Evolutionary conservation across 2,113 vertebrate genomes (phyloP), one percentile per base, ranked within the genome.

Genomic region (Gulo gulo): DNA sequence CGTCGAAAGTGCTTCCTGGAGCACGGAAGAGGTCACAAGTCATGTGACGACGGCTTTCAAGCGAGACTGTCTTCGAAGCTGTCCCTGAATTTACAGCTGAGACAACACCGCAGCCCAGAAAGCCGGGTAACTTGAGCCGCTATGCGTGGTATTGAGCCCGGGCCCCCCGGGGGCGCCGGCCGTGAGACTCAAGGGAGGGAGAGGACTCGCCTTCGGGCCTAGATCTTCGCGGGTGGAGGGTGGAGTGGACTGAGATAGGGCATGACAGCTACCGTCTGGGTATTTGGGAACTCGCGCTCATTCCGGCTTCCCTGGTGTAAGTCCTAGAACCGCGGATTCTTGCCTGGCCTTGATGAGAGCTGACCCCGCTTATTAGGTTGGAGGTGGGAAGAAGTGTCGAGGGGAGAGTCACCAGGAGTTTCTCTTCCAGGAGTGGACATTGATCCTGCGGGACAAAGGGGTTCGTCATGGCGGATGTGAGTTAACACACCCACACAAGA

Each of bases 391-490:
- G 82, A 65, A 42, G 31, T 34, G 57, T 18, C 11, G 50, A 45
- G 42, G 73, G 23, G 26, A 81, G 47, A 93, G 52, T 98, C 95
- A 98, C 36, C 36, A 74, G 39, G 79, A 76, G 80, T 98, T 96
- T 98, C 71, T 97, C 71, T 98, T 98, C 21, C 93, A 98, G 98
- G 97, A 50, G 92, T 78, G 88, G 65, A 94, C 95, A 76, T 26
- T 71, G 94, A 94, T 34, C 87, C 95, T 84, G 88, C 93, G 13
- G 39, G 88, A 95, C 86, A 29, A 93, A 76, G 95, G 97, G 95
- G 88, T 73, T 97, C 98, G 15, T 95, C 98, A 98, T 98, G 98
- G 98, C 98, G 91, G 98, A 98, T 95, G 98, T 98, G 97, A 98
- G 98, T 98, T 91, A 69, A 82, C 76, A 69, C 55, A 65, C 73